phyloP scores from a whole-genome alignment of 1,140 invertebrate species.

The Magallana angulata region DNA sequence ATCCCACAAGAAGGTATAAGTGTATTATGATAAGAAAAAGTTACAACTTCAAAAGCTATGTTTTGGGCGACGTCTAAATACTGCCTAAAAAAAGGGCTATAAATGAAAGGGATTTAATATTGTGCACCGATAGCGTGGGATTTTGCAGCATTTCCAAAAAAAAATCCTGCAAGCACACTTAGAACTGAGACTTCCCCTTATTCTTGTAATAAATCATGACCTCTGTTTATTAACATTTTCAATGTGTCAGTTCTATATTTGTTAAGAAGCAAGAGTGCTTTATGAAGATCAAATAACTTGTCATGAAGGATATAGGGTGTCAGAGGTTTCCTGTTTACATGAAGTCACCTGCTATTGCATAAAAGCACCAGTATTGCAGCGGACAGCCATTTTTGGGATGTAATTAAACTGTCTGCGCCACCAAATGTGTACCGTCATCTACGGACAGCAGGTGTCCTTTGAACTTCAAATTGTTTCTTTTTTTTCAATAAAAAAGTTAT shows the following conservation, averaged over 20 bases:
- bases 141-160: too few relatives aligned
- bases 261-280: slow-evolving; percentile 11
- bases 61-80: too few relatives aligned
- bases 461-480: neutral
- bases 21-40: too few relatives aligned
- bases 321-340: slow-evolving; percentile 32
- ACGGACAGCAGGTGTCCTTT: neutral
- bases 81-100: too few relatives aligned
- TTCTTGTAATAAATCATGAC: neutral
- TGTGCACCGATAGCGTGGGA: too few relatives aligned
- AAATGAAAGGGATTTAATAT: too few relatives aligned
- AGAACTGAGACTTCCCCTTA: neutral
- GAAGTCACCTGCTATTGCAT: neutral
- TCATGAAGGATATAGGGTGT: slow-evolving; percentile 26
- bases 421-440: neutral
- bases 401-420: neutral
- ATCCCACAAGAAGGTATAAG: too few relatives aligned
- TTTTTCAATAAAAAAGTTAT: neutral
- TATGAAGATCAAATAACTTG: slow-evolving; percentile 30
- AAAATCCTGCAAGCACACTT: too few relatives aligned
- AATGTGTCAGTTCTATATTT: slow-evolving; percentile 27
- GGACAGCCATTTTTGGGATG: slow-evolving; percentile 12
- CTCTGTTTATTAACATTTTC: neutral
- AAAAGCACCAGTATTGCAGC: neutral
- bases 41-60: too few relatives aligned